These are phyloP conservation scores for Megalurothrips usitatus DNA, from an alignment of 2,888 invertebrate species.

Conservation along the genomic window DNA sequence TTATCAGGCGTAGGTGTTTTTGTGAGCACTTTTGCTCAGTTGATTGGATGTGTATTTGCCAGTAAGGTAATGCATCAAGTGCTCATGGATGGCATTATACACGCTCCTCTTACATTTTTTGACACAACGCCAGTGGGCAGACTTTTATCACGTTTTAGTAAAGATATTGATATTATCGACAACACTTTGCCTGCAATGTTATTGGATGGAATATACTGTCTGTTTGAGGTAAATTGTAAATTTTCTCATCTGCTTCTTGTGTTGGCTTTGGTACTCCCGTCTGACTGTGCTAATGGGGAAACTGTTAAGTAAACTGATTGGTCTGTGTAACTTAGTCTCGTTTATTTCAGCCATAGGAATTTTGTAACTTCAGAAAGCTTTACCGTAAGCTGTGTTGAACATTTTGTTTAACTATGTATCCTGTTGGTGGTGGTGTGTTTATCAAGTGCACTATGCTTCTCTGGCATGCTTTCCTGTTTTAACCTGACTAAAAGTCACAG, in stretches of 20 bases:
- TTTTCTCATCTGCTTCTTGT: not conserved
- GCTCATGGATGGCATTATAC: conserved; percentile 48
- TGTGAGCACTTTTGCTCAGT: conserved; percentile 63
- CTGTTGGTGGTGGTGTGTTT: too few relatives aligned
- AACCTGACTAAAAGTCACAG: too few relatives aligned
- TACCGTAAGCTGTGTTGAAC: too few relatives aligned
- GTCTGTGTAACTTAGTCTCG: too few relatives aligned
- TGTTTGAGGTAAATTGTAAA: conserved; percentile 40
- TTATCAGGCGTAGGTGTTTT: conserved; percentile 61
- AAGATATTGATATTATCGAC: conserved; percentile 71
- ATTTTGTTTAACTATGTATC: too few relatives aligned
- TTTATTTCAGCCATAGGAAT: too few relatives aligned
- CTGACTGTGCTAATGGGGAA: too few relatives aligned
- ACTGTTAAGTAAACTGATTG: too few relatives aligned
- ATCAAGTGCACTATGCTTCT: too few relatives aligned
- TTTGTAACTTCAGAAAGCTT: too few relatives aligned
- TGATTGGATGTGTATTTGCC: conserved; percentile 63
- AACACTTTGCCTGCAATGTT: conserved; percentile 41
- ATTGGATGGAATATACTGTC: conserved; percentile 40
- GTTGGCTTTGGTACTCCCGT: not conserved
- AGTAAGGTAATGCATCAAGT: conserved; percentile 52
- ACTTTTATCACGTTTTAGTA: conserved; percentile 44
- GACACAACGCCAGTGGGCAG: conserved; percentile 52
- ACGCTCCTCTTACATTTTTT: conserved; percentile 51
- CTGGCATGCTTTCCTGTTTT: too few relatives aligned